A percentile compares a stretch with the other conserved stretches of the same genome.
These are phyloP conservation scores for Danio tinwini DNA, from an alignment of 2,797 vertebrate species.

Conservation along the genomic window DNA sequence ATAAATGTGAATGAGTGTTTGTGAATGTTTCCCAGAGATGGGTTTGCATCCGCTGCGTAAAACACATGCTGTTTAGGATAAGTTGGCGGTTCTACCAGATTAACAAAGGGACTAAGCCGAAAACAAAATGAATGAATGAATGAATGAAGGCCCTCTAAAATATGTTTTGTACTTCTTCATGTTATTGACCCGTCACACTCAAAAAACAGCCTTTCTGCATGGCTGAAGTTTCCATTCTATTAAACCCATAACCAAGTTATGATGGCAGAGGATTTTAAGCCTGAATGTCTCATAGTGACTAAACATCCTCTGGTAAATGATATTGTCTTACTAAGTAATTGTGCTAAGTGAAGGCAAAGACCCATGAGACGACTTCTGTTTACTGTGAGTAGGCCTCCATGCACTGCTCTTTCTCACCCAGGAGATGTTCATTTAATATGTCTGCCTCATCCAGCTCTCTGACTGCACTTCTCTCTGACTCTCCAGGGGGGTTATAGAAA, in stretches of 20 bases:
- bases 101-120: too few relatives aligned
- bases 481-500: neutral
- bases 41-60: too few relatives aligned
- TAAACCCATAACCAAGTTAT: slow-evolving; percentile 39
- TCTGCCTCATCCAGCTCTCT: neutral
- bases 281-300: slow-evolving; percentile 12
- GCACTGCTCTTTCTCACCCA: slow-evolving; percentile 8
- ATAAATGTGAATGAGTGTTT: too few relatives aligned
- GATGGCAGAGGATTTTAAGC: slow-evolving; percentile 32
- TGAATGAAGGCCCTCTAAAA: too few relatives aligned
- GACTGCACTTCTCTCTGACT: neutral
- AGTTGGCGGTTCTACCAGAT: too few relatives aligned
- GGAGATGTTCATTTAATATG: slow-evolving; percentile 24
- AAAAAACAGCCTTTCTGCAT: neutral
- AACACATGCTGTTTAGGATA: too few relatives aligned
- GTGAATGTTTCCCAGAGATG: too few relatives aligned
- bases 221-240: slow-evolving; percentile 19
- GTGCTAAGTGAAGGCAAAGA: slow-evolving; percentile 13
- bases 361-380: slow-evolving; percentile 10
- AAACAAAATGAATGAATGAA: too few relatives aligned
- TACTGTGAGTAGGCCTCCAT: slow-evolving; percentile 21
- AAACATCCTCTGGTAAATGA: slow-evolving; percentile 25
- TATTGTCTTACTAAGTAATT: slow-evolving; percentile 18
- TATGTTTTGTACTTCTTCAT: slow-evolving; percentile 1
- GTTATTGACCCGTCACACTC: slow-evolving; percentile 2